These are phyloP conservation scores for Pogonomyrmex barbatus DNA, from an alignment of 1,140 invertebrate genomes.

Conservation along the genomic window DNA sequence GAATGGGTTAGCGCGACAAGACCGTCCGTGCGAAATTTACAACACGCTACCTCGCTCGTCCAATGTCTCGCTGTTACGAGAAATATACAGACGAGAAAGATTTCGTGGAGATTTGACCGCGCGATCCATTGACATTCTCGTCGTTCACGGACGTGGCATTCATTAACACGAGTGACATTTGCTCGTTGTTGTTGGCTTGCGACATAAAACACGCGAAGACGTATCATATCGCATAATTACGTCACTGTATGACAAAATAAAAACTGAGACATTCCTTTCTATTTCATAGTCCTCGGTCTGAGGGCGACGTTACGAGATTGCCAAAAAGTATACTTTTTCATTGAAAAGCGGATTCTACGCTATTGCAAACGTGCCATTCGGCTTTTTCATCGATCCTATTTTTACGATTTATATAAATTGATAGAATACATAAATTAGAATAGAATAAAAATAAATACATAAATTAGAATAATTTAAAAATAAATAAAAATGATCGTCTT, in stretches of 20 bases:
- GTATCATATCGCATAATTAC: not conserved
- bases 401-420: not conserved
- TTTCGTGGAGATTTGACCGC: not conserved
- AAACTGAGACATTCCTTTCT: not conserved
- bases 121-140: not conserved
- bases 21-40: constrained; percentile 64
- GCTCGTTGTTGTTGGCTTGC: not conserved
- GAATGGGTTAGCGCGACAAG: constrained; percentile 63
- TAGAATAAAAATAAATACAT: too few species aligned
- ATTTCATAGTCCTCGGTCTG: constrained; percentile 7
- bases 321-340: not conserved
- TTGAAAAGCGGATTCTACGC: not conserved
- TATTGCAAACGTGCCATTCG: not conserved
- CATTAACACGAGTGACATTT: not conserved
- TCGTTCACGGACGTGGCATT: not conserved
- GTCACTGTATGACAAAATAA: not conserved
- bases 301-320: not conserved
- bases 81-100: not conserved
- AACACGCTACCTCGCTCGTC: not conserved
- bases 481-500: not conserved
- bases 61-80: not conserved
- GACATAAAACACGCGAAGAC: not conserved
- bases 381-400: constrained; percentile 6
- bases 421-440: not conserved
- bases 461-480: too few species aligned